phyloP scores from a whole-genome alignment of 2,888 invertebrate genomes.

The Monopis laevigella region DNA sequence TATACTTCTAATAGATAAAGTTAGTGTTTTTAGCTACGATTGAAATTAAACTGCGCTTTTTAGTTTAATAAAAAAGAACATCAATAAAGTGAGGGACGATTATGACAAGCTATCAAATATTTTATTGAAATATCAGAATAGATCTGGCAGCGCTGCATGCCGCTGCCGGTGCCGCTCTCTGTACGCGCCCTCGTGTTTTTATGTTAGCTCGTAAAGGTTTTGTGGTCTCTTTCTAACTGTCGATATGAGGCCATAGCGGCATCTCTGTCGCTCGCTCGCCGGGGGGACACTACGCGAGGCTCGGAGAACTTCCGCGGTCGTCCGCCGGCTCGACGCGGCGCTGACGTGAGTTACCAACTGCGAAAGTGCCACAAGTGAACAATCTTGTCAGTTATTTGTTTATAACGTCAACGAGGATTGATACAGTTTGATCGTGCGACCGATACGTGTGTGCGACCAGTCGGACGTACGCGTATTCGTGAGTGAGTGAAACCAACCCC shows the following conservation, averaged over 20 bases:
- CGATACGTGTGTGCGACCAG: not conserved
- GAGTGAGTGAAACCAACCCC: no score
- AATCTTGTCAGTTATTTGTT: conserved; percentile 59
- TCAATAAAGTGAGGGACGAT: no score
- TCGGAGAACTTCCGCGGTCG: conserved; percentile 49
- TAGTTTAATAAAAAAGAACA: no score
- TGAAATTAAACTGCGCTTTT: no score
- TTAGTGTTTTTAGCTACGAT: no score
- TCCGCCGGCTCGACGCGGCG: conserved; percentile 60
- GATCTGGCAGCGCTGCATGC: conserved; percentile 20
- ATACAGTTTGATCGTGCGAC: conserved; percentile 29
- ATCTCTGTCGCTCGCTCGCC: conserved; percentile 38
- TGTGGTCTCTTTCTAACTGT: no score
- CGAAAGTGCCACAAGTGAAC: conserved; percentile 46
- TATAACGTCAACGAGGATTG: conserved; percentile 44
- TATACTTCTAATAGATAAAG: no score
- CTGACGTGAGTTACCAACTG: conserved; percentile 53
- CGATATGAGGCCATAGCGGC: conserved; percentile 20
- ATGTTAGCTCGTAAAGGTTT: conserved; percentile 37
- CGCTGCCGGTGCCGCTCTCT: conserved; percentile 28
- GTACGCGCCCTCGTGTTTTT: conserved; percentile 36
- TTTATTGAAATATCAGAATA: no score
- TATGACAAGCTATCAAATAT: no score
- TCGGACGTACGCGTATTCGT: not conserved
- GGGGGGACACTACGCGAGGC: conserved; percentile 52